Evolutionary conservation across 2,888 invertebrate genomes (phyloP).

Genomic region (Omphaloscelis lunosa): DNA sequence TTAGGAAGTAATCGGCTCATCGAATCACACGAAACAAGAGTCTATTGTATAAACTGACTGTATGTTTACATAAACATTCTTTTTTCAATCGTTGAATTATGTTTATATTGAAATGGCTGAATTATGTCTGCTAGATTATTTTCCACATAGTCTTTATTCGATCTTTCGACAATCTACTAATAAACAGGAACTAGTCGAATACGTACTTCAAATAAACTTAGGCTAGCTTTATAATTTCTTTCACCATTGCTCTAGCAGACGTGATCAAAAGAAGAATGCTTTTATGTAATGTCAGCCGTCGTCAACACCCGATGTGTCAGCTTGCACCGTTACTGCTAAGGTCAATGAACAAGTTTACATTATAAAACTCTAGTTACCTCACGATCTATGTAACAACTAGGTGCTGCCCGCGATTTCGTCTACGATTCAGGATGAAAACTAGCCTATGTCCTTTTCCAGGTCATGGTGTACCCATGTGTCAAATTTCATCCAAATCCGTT

Average conservation of each 20-base stretch:
- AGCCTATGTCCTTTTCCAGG: too few species aligned
- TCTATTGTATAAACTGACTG: neutral
- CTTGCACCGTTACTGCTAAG: slow-evolving; percentile 51
- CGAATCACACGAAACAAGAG: neutral
- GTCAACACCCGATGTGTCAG: slow-evolving; percentile 32
- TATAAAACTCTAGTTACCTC: slow-evolving; percentile 38
- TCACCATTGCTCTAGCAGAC: slow-evolving; percentile 1
- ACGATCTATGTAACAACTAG: slow-evolving; percentile 19
- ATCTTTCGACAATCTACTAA: neutral
- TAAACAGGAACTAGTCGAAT: neutral
- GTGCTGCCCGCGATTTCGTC: too few species aligned
- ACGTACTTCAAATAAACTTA: neutral
- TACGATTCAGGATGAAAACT: too few species aligned
- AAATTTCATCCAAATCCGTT: too few species aligned
- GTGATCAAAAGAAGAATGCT: slow-evolving; percentile 14
- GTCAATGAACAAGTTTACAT: slow-evolving; percentile 59
- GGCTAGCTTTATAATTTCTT: neutral
- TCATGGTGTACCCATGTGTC: too few species aligned
- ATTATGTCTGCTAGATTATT: neutral
- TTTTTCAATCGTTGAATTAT: neutral
- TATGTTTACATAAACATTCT: neutral
- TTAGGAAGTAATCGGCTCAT: slow-evolving; percentile 7
- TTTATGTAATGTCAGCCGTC: slow-evolving; percentile 25
- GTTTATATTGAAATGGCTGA: neutral
- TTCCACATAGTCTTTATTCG: neutral